phyloP scores from a whole-genome alignment of 2,797 vertebrate genomes.

The Fistularia commersonii region DNA sequence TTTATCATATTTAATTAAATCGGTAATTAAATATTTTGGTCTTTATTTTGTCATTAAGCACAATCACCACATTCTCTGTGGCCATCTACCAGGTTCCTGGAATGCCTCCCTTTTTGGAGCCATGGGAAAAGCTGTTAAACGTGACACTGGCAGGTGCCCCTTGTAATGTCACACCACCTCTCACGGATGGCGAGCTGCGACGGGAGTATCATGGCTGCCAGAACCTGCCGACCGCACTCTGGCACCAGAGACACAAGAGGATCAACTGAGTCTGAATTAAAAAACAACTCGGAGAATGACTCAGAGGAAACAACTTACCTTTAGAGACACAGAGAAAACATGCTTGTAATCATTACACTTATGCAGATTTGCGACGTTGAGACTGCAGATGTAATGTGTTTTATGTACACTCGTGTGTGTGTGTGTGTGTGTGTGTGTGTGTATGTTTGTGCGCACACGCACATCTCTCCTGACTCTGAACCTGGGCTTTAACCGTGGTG shows the following conservation, averaged over 20 bases:
- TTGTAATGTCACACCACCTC: conserved; percentile 75
- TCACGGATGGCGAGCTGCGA: conserved; percentile 73
- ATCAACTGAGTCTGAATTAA: conserved; percentile 37
- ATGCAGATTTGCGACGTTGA: conserved; percentile 12
- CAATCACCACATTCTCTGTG: conserved; percentile 1
- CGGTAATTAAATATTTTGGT: too few species aligned
- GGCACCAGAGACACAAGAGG: conserved; percentile 70
- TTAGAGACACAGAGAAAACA: conserved; percentile 10
- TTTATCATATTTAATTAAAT: neutral
- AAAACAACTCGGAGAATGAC: conserved; percentile 11
- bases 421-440: conserved; percentile 14
- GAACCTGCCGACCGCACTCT: conserved; percentile 80
- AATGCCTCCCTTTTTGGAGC: conserved; percentile 47
- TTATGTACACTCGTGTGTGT: conserved; percentile 14
- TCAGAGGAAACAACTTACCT: neutral
- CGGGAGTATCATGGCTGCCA: conserved; percentile 81
- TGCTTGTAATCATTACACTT: conserved; percentile 6
- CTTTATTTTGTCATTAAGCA: too few species aligned
- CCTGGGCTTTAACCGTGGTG: conserved; percentile 34
- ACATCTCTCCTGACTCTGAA: conserved; percentile 54
- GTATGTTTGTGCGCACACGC: conserved; percentile 14
- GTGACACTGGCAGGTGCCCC: conserved; percentile 78
- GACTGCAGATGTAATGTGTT: conserved; percentile 20
- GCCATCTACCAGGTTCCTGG: conserved; percentile 45
- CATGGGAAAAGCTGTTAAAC: conserved; percentile 66